Base-by-base conservation (phyloP, 2,797 vertebrate genomes). In the Propithecus perrieri region DNA sequence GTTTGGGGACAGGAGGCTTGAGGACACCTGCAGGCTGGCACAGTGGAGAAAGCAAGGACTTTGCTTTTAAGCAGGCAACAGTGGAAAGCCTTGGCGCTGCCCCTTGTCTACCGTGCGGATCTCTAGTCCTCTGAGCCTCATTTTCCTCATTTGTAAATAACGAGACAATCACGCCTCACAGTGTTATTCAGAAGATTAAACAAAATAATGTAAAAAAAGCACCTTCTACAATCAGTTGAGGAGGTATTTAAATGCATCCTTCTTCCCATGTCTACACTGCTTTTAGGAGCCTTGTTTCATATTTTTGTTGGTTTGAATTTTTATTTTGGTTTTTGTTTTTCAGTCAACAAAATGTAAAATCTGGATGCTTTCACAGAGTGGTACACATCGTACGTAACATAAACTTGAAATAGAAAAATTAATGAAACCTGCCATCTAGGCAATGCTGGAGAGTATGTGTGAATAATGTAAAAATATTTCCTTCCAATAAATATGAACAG, bases 381-480 rank as follows among this genome's bases (percentile, higher is more conserved):
- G 24, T 14, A 84, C 30, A 84, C 7, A 5, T 76, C 69, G 3
- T 38, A 63, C 18, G 15, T 24, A 43, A 4, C 35, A 41, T 53
- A 86, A 86, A 65, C 38, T 85, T 57, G 22, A 85, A 80, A 75
- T 53, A 57, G 65, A 85, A 85, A 85, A 91, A 35, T 80, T 46
- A 92, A 41, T 57, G 65, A 94, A 67, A 79, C 9, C 15, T 90
- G 8, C 20, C 55, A 72, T 30, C n/a, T 86, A 67, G 33, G 26
- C 1, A 0, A 24, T 71, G 30, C 38, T 83, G 46, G 46, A 38
- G 26, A 71, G 63, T 50, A 48, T 48, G 38, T 35, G 12, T 15
- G 18, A 7, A 50, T 50, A 76, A 8, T 33, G 33, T 12, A 7
- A 50, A 48, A 75, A 7, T 33, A 50, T 84, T 43, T 78, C 67